Evolutionary conservation across 2,113 vertebrate genomes (phyloP).

Genomic region (Saguinus midas): DNA sequence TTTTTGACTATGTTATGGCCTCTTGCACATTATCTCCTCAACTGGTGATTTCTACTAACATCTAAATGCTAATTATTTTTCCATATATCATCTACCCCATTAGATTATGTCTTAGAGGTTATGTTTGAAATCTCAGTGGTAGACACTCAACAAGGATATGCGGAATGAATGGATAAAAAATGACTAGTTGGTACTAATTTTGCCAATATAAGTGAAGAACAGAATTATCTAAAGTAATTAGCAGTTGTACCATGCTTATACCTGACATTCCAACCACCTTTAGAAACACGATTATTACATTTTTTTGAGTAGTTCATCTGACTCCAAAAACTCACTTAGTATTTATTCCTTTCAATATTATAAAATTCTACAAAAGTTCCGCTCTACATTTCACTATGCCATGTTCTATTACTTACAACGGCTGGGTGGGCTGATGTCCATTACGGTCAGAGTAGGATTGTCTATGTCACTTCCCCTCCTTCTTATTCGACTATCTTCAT

Average conservation of each 20-base stretch:
- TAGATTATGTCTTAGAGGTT: not conserved
- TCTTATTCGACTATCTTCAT: conserved; percentile 90
- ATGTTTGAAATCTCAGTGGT: not conserved
- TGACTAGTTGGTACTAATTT: not conserved
- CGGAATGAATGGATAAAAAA: not conserved
- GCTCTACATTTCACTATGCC: not conserved
- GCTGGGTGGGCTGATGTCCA: conserved; percentile 99
- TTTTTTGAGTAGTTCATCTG: not conserved
- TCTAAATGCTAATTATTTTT: conserved; percentile 4
- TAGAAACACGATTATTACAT: not conserved
- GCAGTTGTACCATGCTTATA: not conserved
- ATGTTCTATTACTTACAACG: conserved; percentile 90
- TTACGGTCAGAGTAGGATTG: conserved; percentile 93
- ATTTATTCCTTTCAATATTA: not conserved
- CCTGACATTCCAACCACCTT: not conserved
- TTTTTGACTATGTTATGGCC: not conserved
- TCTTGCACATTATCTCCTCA: not conserved
- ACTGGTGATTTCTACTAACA: not conserved
- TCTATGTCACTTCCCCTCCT: conserved; percentile 97
- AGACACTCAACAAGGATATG: not conserved
- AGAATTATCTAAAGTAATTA: conserved; percentile 4
- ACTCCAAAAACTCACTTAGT: not conserved
- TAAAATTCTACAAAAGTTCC: not conserved
- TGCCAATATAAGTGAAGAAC: not conserved
- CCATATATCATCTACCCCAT: not conserved